Base-by-base conservation (phyloP, 2,113 vertebrate genomes). In the Cinclus mexicanus region DNA sequence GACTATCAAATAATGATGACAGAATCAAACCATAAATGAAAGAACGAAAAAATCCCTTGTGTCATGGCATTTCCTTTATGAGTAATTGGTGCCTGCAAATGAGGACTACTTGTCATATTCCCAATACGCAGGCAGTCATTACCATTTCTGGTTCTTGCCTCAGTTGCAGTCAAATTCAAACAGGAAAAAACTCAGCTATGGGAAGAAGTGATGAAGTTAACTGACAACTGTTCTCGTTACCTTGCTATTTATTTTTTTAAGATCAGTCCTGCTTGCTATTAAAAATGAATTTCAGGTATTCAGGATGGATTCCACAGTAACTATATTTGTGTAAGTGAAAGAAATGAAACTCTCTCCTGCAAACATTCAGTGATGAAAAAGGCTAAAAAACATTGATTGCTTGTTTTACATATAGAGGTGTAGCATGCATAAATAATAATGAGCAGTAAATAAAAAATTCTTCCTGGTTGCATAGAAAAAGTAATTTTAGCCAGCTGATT, bases 21-120 rank as follows among this genome's bases (percentile, higher is more conserved):
- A 93, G 50, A 94, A 75, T 71, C 68, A 91, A 89, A 84, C 31
- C 35, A n/a, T 16, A 86, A 85, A 70, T 80, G 65, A 88, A 92
- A 83, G 80, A 88, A 80, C 0, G 2, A 71, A 69, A 55, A 75
- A 84, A 33, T 44, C 56, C 44, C 52, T 33, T 67, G 63, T 41
- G 8, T 42, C 39, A 44, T 33, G 42, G 47, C 42, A 61, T 70
- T 81, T 90, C 33, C 63, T 94, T 71, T 93, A 69, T 64, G 47
- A 93, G 56, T 68, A 71, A 71, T 15, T 69, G 39, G 21, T 81
- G 60, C 52, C 76, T 87, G 44, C 52, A 81, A 44, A 87, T n/a
- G 50, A 84, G 46, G 78, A 79, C 35, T 89, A 50, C 81, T 71
- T 83, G 42, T 26, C 24, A 4, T 61, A 65, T 37, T 61, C 84